phyloP scores from a whole-genome alignment of 2,113 vertebrate species.

The Chaetodon trifascialis region DNA sequence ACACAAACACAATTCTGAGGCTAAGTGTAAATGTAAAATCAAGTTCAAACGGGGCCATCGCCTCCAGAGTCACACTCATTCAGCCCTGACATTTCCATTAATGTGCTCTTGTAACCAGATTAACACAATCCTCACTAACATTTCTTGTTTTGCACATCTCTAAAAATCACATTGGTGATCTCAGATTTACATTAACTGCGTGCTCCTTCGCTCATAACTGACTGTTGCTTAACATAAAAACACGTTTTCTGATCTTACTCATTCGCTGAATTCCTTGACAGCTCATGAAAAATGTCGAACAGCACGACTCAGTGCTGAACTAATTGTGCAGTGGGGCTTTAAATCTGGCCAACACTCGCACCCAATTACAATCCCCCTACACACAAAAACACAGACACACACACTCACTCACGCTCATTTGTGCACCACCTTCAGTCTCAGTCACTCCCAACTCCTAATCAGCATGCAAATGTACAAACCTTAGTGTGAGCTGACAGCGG shows the following conservation, averaged over 20 bases:
- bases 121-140: neutral
- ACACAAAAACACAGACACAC: neutral
- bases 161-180: neutral
- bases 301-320: conserved; percentile 37
- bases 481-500: conserved; percentile 34
- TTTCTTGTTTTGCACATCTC: conserved; percentile 11
- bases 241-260: conserved; percentile 16
- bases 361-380: conserved; percentile 39
- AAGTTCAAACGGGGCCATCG: neutral
- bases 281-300: conserved; percentile 53
- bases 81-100: neutral
- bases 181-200: neutral
- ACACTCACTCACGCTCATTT: conserved; percentile 8
- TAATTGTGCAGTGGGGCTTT: conserved; percentile 60
- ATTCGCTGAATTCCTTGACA: conserved; percentile 37
- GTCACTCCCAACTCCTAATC: conserved; percentile 45
- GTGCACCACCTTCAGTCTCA: conserved; percentile 18
- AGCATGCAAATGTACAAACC: conserved; percentile 60
- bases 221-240: conserved; percentile 32
- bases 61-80: neutral
- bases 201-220: neutral
- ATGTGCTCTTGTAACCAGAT: conserved; percentile 3
- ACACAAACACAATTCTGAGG: neutral
- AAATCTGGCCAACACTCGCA: conserved; percentile 44
- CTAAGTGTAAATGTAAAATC: neutral